These are phyloP conservation scores for Drosophila kambysellisi DNA, from an alignment of 2,888 invertebrate genomes.

Conservation along the genomic window DNA sequence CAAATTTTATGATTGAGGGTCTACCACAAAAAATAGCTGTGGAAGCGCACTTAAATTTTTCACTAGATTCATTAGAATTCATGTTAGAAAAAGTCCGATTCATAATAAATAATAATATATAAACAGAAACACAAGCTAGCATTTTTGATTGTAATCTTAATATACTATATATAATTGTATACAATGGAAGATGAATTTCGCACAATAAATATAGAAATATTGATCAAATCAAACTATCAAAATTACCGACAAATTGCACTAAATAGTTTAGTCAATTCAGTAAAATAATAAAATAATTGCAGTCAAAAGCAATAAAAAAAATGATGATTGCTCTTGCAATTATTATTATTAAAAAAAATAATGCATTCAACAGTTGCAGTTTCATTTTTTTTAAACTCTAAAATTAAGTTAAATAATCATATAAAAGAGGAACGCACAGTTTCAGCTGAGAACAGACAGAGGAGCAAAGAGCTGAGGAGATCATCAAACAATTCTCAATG, in stretches of 20 bases:
- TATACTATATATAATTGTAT: not conserved
- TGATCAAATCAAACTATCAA: not conserved
- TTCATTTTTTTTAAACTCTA: not conserved
- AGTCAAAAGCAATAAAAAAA: conserved; percentile 3
- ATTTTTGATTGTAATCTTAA: not conserved
- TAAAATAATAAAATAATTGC: conserved; percentile 19
- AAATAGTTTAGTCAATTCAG: conserved; percentile 14
- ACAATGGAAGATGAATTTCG: not conserved
- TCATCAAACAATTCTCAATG: conserved; percentile 46
- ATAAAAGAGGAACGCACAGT: conserved; percentile 46
- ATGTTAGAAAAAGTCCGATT: not conserved
- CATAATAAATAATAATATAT: not conserved
- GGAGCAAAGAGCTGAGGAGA: not conserved
- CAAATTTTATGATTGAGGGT: not conserved
- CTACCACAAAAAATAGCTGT: not conserved
- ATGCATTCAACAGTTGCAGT: not conserved
- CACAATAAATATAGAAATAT: too few relatives aligned
- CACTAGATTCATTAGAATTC: not conserved
- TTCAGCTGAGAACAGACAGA: not conserved
- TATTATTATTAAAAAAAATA: not conserved
- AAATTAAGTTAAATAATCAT: conserved; percentile 14
- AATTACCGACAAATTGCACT: conserved; percentile 6
- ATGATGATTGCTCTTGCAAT: not conserved
- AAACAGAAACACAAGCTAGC: not conserved
- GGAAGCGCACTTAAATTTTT: not conserved